These are phyloP conservation scores for Pogonocichla stellata DNA, from an alignment of 2,113 vertebrate genomes.

Conservation along the genomic window DNA sequence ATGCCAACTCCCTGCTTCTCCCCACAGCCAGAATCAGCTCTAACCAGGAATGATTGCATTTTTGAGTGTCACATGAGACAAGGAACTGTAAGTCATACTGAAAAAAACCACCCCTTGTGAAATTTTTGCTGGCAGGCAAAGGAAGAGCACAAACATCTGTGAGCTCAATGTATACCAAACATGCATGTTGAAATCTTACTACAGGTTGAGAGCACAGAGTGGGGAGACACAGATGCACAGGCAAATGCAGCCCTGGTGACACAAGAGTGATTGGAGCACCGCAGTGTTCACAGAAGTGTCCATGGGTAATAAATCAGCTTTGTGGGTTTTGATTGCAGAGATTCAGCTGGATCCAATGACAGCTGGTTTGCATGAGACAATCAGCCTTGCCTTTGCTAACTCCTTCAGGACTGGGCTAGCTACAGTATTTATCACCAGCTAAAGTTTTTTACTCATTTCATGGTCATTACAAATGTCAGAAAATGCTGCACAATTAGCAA, in stretches of 20 bases:
- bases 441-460: background rate
- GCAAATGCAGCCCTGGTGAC: background rate
- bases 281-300: background rate
- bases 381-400: background rate
- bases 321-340: background rate
- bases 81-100: background rate
- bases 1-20: background rate
- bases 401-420: background rate
- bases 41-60: background rate
- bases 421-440: background rate
- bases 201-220: background rate
- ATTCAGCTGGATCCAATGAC: background rate
- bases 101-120: background rate
- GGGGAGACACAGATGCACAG: background rate
- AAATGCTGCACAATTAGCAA: background rate
- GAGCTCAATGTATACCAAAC: background rate
- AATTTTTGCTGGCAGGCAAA: slow-evolving; percentile 3
- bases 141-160: background rate
- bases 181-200: background rate
- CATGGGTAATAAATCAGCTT: background rate
- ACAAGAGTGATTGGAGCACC: background rate
- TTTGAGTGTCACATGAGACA: slow-evolving; percentile 24
- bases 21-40: background rate
- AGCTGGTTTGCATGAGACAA: background rate
- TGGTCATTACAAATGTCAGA: background rate